Evolutionary conservation across 92 coral and sea anemone species (phyloP), one percentile per base, ranked within the genome.

Genomic region (Pocillopora meandrina): DNA sequence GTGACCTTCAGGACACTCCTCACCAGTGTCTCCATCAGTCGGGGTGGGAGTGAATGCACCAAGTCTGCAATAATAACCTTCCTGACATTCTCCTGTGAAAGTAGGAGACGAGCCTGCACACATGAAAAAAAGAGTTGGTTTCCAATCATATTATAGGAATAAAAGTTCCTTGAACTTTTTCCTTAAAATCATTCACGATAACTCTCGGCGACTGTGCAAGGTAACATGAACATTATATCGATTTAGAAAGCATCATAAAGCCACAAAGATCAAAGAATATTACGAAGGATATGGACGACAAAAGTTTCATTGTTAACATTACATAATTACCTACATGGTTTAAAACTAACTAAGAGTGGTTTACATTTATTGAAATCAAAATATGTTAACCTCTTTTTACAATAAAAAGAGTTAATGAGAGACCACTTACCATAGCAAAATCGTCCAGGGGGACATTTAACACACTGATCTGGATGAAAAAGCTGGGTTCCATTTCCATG

Each of bases 1-100:
- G 61, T 92, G 95, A 3, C 99, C 99, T 72, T 83, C 89, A 14
- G 99, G 99, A 80, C 99, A 97, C 63, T 85, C 93, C 17, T 92
- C 89, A 12, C 99, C 99, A 49, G 87, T 82, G 56, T 84, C 80
- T 82, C 90, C 87, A 84, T 97, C 98, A 10, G 93, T 89, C 15
- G 99, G 99, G 12, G 98, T 94, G 61, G 93, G 92, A 20, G 98
- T 92, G 79, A 78, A 84, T 69, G 98, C 80, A 52, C 94, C 93
- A 56, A 87, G 90, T 56, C 93, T 95, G 68, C 99, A 97, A 76
- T 97, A 92, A 62, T 82, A 94, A 1, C 99, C 99, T 61, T 98
- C 98, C 56, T 79, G 82, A 55, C 99, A 97, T 72, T 90, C 85
- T 3, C 90, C 99, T 13, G 93, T 92, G 75, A 89, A 88, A 18